Evolutionary conservation across 1,140 invertebrate species (phyloP).

Genomic region (Diachasma alloeum): DNA sequence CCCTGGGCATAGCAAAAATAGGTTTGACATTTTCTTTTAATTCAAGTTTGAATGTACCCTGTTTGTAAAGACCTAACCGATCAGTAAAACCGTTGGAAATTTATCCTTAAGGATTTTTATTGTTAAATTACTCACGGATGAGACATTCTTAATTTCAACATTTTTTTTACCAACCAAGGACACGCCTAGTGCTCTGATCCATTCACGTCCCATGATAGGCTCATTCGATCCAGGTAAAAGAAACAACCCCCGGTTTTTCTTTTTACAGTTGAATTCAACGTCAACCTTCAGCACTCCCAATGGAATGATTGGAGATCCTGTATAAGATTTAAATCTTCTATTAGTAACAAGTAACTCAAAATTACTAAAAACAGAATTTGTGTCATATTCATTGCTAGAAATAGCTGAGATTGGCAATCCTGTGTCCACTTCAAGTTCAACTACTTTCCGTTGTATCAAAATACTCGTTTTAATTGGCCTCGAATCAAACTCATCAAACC

Average conservation of each 20-base stretch:
- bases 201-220: conserved; percentile 12
- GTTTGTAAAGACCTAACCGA: background rate
- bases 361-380: background rate
- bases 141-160: background rate
- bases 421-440: background rate
- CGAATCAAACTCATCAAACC: background rate
- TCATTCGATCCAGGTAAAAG: background rate
- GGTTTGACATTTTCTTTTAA: conserved; percentile 32
- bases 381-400: background rate
- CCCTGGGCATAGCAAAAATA: conserved; percentile 40
- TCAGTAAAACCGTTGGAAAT: conserved; percentile 14
- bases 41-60: background rate
- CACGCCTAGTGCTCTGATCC: background rate
- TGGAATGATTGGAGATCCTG: background rate
- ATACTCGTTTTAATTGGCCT: conserved; percentile 14
- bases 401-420: background rate
- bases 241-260: conserved; percentile 7
- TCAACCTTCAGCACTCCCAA: conserved; percentile 5
- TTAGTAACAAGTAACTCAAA: background rate
- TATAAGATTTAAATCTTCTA: conserved; percentile 7
- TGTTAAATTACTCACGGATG: background rate
- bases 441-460: background rate
- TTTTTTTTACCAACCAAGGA: background rate
- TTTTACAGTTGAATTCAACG: background rate
- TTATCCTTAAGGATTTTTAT: background rate